Percentiles rank a stretch among this genome's conserved stretches.
These are phyloP conservation scores for Sebastes diaconus DNA, from an alignment of 2,797 vertebrate species.

Conservation along the genomic window DNA sequence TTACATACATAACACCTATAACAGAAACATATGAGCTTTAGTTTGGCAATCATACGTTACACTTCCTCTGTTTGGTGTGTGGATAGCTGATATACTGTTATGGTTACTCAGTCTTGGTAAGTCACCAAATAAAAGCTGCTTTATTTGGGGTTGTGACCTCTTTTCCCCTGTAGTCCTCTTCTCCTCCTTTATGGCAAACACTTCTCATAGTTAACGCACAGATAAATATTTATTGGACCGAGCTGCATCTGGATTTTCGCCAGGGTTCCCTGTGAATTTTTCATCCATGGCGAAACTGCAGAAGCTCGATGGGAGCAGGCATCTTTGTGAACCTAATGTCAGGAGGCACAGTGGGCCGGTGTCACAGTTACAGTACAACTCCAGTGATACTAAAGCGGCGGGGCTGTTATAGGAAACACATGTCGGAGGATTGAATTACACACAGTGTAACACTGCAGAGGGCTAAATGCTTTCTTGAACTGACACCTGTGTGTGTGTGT, in stretches of 20 bases:
- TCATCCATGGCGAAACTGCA: conserved; percentile 54
- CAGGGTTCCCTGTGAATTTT: conserved; percentile 65
- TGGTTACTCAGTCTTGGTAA: neutral
- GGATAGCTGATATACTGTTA: neutral
- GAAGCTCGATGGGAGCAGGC: conserved; percentile 30
- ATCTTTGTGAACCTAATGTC: conserved; percentile 49
- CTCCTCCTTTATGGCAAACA: conserved; percentile 40
- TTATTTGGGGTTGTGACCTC: conserved; percentile 33
- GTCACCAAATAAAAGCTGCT: conserved; percentile 4
- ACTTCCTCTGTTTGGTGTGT: neutral
- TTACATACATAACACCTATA: no score
- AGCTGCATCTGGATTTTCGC: conserved; percentile 45
- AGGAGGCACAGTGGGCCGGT: conserved; percentile 26
- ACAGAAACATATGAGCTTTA: no score
- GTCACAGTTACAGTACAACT: conserved; percentile 25
- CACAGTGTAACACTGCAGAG: neutral
- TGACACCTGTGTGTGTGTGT: neutral
- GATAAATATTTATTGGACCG: conserved; percentile 74
- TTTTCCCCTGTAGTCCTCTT: neutral
- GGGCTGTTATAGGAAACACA: neutral
- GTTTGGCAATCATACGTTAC: no score
- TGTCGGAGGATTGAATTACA: neutral
- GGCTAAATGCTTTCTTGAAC: neutral
- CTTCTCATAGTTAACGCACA: conserved; percentile 47
- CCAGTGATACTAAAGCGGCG: conserved; percentile 15